Evolutionary conservation across 2,113 vertebrate genomes (phyloP), one percentile per base, ranked within the genome.

Genomic region (Leuciscus idus): DNA sequence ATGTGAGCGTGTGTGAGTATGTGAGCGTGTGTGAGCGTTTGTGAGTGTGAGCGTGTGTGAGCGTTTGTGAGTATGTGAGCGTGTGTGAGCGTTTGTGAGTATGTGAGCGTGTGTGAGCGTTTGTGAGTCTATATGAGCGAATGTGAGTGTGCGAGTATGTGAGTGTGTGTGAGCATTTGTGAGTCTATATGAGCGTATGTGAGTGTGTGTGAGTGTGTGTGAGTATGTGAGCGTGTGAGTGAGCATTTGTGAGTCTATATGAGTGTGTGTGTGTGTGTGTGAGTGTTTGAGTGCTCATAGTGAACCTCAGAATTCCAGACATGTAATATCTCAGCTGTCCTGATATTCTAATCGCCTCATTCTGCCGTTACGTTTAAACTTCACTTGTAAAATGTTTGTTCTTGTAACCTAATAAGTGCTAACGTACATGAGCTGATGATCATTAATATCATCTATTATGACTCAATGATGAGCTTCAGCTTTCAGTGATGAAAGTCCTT

Each of bases 151-250:
- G 0, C n/a, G n/a, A n/a, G 5, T 39, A 1, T 6, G 36, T 6
- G 36, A 6, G 36, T 6, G 5, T 39, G 1, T 30, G 0, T 36
- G 17, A 9, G 30, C 1, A 0, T 70, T 33, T 33, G 33, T 8
- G 6, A 21, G 8, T n/a, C n/a, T 4, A n/a, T n/a, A n/a, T n/a
- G n/a, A n/a, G n/a, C n/a, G n/a, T 23, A 0, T 23, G 21, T n/a
- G 59, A 6, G 21, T 4, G 10, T 4, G 0, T n/a, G 8, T n/a
- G 23, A 1, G 3, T 4, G 9, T 3, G 0, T n/a, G 21, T 9
- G 57, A n/a, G 23, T 11, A 10, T 23, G 0, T 8, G 23, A 2
- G 19, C 4, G 19, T 23, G 8, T 23, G 0, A n/a, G 57, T 3
- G 57, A 4, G 57, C 4, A 10, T 0, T 0, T 61, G 8, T 3